Base-by-base conservation (phyloP, 2,797 vertebrate species). In the Pseudochirops corinnae region DNA sequence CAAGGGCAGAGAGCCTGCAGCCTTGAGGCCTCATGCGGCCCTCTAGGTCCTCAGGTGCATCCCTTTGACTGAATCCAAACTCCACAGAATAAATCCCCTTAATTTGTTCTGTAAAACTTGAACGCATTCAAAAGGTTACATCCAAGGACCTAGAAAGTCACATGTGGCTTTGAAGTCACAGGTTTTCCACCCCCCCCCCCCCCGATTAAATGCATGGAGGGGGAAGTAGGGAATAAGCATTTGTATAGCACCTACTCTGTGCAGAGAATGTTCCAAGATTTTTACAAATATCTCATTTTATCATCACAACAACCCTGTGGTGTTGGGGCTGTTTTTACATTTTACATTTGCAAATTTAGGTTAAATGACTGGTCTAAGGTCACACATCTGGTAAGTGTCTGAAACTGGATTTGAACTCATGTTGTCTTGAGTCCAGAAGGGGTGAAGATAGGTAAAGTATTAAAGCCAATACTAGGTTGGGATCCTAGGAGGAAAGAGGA, bases 311-410 rank as follows among this genome's bases (percentile, higher is more conserved):
- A 82, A 39, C 2, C 60, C n/a, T 82, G 18, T 82, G 67, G 21
- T 7, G 0, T 46, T 46, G 67, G n/a, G 39, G 21, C 18, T 82
- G 67, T 9, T 62, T 33, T 67, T 82, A 58, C 10, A 18, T 56
- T 16, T 62, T 74, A 39, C 91, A 52, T 24, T 82, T 33, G 39
- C 2, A 52, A 46, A 26, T 21, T 0, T 74, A 94, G 28, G 57
- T 5, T 58, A 58, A 57, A 14, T 28, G 92, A 2, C 9, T 0
- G 0, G 5, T 21, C 33, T 11, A 58, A 13, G 10, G 9, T 57
- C 50, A 1, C 0, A 4, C 50, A 93, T 56, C 53, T 91, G 16
- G 50, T 93, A 50, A 39, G 57, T 16, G 56, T 92, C 18, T 18
- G 52, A 56, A 53, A 57, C 21, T 0, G 4, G 28, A 53, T 52